Evolutionary conservation across 2,888 invertebrate species (phyloP).

Genomic region (Cantharis lateralis): DNA sequence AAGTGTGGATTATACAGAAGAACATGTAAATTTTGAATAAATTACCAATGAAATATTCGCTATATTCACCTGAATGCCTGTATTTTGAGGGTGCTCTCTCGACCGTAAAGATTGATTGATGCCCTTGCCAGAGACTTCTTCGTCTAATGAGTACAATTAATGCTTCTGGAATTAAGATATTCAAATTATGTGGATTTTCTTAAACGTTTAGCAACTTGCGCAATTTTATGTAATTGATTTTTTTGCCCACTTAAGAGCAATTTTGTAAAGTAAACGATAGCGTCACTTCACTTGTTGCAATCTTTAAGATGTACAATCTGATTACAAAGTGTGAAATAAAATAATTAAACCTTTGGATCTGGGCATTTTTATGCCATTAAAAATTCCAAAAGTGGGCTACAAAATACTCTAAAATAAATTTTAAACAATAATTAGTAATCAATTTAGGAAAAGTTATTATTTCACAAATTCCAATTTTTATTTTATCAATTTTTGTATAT

Average conservation of each 20-base stretch:
- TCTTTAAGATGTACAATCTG: background rate
- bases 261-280: background rate
- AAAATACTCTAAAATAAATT: too few species aligned
- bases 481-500: too few species aligned
- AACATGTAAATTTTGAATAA: constrained; percentile 36
- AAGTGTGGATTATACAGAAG: constrained; percentile 40
- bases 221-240: background rate
- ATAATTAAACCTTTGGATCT: too few species aligned
- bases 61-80: constrained; percentile 42
- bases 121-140: constrained; percentile 49
- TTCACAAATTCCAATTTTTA: too few species aligned
- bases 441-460: too few species aligned
- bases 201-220: background rate
- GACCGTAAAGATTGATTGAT: constrained; percentile 54
- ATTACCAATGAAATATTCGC: constrained; percentile 31
- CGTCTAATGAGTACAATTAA: constrained; percentile 49
- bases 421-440: too few species aligned
- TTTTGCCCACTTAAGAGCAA: background rate
- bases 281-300: background rate
- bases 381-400: background rate
- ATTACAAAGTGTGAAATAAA: background rate
- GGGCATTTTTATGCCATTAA: background rate
- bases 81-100: constrained; percentile 45
- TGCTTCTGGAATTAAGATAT: constrained; percentile 32
- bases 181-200: constrained; percentile 2